Evolutionary conservation across 2,113 vertebrate genomes (phyloP).

Genomic region (Bos indicus): DNA sequence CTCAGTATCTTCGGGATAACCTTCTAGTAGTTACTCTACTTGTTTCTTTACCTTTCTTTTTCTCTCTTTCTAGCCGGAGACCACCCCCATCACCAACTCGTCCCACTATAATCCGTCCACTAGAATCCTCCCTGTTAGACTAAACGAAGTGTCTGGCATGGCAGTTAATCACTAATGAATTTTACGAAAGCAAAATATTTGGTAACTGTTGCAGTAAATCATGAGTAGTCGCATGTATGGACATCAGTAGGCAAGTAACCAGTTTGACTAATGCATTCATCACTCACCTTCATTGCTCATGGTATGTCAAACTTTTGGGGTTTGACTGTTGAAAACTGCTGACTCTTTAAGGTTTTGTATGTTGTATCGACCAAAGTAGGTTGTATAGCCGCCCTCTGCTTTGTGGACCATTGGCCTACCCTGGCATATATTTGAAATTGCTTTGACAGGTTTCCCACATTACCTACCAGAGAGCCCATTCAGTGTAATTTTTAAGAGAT

Average conservation of each 20-base stretch:
- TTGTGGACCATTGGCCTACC: background rate
- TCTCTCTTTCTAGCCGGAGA: constrained; percentile 84
- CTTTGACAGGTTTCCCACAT: constrained; percentile 37
- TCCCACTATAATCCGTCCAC: constrained; percentile 83
- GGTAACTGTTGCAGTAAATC: constrained; percentile 76
- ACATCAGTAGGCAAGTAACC: constrained; percentile 82
- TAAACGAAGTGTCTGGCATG: constrained; percentile 80
- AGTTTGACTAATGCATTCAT: constrained; percentile 69
- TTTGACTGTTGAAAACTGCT: constrained; percentile 66
- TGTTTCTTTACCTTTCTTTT: constrained; percentile 73
- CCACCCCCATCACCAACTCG: constrained; percentile 86
- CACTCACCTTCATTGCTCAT: constrained; percentile 67
- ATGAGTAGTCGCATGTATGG: constrained; percentile 80
- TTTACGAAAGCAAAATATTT: constrained; percentile 66
- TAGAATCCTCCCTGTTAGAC: constrained; percentile 85
- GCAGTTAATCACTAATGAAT: constrained; percentile 78
- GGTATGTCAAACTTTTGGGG: constrained; percentile 64
- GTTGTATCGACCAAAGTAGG: constrained; percentile 50
- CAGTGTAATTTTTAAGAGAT: background rate
- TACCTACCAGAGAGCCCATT: constrained; percentile 44
- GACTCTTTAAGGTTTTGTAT: constrained; percentile 54
- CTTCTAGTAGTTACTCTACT: constrained; percentile 43
- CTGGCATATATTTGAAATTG: constrained; percentile 21
- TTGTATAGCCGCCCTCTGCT: constrained; percentile 22
- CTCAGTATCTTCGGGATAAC: background rate